Base-by-base conservation (phyloP, 2,888 invertebrate genomes). In the Cataglyphis rosenhaueri region DNA sequence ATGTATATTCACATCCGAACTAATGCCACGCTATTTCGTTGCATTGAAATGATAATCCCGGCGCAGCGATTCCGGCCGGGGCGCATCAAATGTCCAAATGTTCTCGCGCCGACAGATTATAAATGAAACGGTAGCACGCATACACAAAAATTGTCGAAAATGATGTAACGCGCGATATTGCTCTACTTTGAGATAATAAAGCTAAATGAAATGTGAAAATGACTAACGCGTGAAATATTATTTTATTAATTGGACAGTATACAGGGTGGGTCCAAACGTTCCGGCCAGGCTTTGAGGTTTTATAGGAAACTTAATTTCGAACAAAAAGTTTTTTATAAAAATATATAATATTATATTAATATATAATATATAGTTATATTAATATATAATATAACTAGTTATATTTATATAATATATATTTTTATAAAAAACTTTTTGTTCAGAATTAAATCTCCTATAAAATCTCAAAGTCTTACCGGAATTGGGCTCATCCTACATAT, bases 21-120 rank as follows among this genome's bases (percentile, higher is more conserved):
- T 35, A 70, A 48, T 41, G 25, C 3, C 48, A 25, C 41, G 59
- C 44, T 55, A 38, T 75, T 75, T 75, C 66, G 38, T 76, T 76
- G 44, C 32, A 38, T 59, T 57, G 71, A 79, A 59, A 25, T 59
- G 12, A 79, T 79, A 44, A 71, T 71, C 38, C 18, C 29, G 25
- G 3, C 15, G 41, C 29, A 29, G 12, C 4, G 38, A 25, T 3
- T 65, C 8, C 32, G 6, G 25, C 29, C 29, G 29, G 29, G 29
- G 29, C 44, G 25, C 25, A 15, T 65, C 9, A 52, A n/a, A 52
- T 52, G 52, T 52, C 52, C 8, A n/a, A 52, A 52, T 52, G n/a
- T n/a, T 48, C 44, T 48, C 18, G 44, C 15, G 5, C 44, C 44
- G 5, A 48, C 44, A 18, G 44, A 62, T 74, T 35, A 35, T 5